Evolutionary conservation across 2,797 vertebrate genomes (phyloP), one percentile per base, ranked within the genome.

Genomic region (Bradypodion pumilum): DNA sequence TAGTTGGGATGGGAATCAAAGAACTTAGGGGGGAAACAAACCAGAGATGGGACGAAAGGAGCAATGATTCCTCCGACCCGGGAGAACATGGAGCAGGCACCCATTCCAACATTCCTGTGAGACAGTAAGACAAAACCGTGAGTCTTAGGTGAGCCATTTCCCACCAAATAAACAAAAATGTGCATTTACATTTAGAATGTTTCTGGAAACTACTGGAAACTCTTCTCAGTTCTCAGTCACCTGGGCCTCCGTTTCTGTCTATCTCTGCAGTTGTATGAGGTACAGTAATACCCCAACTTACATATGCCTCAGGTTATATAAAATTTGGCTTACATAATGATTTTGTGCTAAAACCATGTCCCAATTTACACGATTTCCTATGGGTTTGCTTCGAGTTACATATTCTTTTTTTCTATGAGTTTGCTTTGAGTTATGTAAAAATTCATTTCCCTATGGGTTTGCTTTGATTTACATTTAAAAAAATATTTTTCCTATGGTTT

Each of bases 11-110:
- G 29, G 12, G 42, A 2, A 16, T 62, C 16, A 88, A 74, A 80
- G 80, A 7, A 44, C 40, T 83, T 25, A 87, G 0, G 52, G 74
- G 0, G 90, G 74, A 84, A 81, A 96, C 96, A 89, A 92, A 97
- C 96, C 96, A 97, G 87, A 59, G 95, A 95, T 80, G 96, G 96
- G 65, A 97, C 0, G n/a, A 97, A 97, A 65, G 96, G 96, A 7
- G 96, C 96, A 42, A 97, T 92, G 42, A 97, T 96, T 78, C 96
- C 96, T 74, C 96, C 96, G 42, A 97, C 86, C 85, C 96, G 93
- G 75, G 96, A 97, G 89, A 96, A 96, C 96, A 97, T 97, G 84
- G 96, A 97, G 70, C 96, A 97, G 19, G 94, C 89, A 74, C 96
- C 96, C 89, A 97, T 95, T 78, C 96, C 96, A 59, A 95, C 95